phyloP scores from a whole-genome alignment of 2,113 vertebrate species.

The Brevimyrus niger region DNA sequence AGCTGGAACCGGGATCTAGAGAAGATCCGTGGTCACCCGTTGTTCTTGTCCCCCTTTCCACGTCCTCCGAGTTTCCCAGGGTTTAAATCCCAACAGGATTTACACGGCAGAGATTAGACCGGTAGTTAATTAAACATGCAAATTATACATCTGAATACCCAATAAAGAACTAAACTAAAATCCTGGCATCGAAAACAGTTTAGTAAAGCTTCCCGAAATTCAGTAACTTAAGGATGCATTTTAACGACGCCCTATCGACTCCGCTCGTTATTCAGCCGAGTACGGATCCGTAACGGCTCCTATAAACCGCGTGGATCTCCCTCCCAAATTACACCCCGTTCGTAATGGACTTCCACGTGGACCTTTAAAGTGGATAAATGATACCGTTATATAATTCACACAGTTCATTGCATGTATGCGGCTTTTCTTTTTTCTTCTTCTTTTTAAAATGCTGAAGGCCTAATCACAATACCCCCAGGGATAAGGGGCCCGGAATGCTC shows the following conservation, averaged over 20 bases:
- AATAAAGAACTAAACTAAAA: background rate
- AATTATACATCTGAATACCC: conserved; percentile 17
- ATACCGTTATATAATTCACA: background rate
- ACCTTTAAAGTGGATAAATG: background rate
- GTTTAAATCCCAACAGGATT: conserved; percentile 13
- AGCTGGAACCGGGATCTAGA: background rate
- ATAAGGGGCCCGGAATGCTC: background rate
- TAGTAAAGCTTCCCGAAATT: background rate
- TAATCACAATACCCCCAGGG: background rate
- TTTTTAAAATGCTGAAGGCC: background rate
- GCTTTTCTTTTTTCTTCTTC: no score
- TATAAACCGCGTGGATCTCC: background rate
- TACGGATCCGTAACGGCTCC: background rate
- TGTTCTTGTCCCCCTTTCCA: background rate
- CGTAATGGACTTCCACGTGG: background rate
- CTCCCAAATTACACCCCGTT: background rate
- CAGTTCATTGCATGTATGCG: background rate
- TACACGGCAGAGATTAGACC: conserved; percentile 13
- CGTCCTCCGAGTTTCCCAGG: background rate
- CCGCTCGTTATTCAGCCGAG: background rate
- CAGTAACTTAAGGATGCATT: conserved; percentile 1
- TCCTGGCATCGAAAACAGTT: conserved; percentile 5
- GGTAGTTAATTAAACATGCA: conserved; percentile 20
- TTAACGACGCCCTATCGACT: background rate
- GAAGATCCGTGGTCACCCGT: background rate